Percentiles rank a stretch among this genome's conserved stretches.
Conservation (phyloP, 1,140 invertebrate genomes). For the Lucilia cuprina region DNA sequence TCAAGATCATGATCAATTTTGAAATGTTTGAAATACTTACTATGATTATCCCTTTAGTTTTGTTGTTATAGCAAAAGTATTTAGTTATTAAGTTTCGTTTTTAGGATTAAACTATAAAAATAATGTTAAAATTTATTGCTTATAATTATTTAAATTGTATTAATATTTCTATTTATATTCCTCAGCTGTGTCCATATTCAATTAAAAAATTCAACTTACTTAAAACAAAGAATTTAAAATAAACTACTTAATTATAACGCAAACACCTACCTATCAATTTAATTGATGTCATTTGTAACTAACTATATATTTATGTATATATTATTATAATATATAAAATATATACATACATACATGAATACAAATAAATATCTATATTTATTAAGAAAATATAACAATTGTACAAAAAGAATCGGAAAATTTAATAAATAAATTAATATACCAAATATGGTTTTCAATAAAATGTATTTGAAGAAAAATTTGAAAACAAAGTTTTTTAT, state of each 20-base stretch:
- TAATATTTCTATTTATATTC: background rate
- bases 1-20: no score
- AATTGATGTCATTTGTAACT: background rate
- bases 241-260: background rate
- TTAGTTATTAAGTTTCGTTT: background rate
- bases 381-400: background rate
- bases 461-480: background rate
- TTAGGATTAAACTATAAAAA: background rate
- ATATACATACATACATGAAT: no score
- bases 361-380: background rate
- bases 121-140: background rate
- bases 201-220: background rate
- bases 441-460: background rate
- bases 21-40: no score
- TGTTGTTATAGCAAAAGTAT: background rate
- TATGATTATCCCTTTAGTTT: background rate
- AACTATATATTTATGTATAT: background rate
- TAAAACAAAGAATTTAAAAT: background rate
- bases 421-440: background rate
- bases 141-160: background rate
- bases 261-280: background rate
- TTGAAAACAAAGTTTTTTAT: no score
- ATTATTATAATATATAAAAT: no score
- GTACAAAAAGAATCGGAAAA: background rate
- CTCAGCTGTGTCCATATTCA: slow-evolving; percentile 23